Conservation (phyloP, 2,113 vertebrate species). For the Nicator chloris region DNA sequence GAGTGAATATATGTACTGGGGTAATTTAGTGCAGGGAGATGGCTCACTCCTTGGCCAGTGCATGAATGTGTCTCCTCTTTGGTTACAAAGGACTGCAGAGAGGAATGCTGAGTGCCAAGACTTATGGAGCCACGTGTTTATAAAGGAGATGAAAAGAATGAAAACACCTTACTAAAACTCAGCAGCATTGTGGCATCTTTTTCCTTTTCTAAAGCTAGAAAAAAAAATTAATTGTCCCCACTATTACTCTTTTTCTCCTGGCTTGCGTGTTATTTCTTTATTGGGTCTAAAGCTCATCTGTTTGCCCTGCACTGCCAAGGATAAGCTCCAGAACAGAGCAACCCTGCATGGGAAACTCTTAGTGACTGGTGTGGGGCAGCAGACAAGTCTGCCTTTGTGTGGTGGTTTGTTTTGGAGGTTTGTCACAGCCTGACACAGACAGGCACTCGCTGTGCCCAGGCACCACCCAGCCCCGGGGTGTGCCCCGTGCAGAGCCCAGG, state of each 20-base stretch:
- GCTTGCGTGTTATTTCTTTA: fast-evolving
- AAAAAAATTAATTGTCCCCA: background rate
- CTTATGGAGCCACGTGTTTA: background rate
- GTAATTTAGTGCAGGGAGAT: background rate
- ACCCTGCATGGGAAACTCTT: background rate
- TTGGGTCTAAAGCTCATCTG: fast-evolving
- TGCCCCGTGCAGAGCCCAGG: background rate
- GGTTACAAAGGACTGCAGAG: background rate
- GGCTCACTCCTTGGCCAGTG: background rate
- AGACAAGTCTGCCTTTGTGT: background rate
- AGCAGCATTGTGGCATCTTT: background rate
- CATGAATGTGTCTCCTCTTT: fast-evolving
- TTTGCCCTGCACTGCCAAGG: background rate
- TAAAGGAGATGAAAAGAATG: background rate
- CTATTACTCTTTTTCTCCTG: background rate
- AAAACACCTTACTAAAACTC: background rate
- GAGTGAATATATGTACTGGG: background rate
- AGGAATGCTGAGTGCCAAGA: background rate
- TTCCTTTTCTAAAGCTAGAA: background rate
- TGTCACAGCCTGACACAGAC: background rate
- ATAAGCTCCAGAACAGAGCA: background rate
- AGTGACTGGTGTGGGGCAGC: background rate
- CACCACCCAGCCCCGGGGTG: background rate
- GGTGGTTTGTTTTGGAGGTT: background rate
- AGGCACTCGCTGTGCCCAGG: background rate